Conservation (phyloP, 2,888 invertebrate genomes). For the Drosophila falleni region DNA sequence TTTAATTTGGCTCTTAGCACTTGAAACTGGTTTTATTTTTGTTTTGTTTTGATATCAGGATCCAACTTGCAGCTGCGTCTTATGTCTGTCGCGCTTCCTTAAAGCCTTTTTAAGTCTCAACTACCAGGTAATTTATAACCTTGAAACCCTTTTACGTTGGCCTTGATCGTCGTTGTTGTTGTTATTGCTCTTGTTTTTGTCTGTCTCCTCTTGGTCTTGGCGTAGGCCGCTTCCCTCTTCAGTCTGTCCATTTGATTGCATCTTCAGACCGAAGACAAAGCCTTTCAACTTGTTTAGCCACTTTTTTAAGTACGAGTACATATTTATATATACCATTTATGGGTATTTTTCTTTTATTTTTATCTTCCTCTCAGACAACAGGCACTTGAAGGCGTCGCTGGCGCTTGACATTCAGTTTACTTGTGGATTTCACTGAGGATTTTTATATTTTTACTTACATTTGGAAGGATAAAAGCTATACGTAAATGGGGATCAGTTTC, state of each 20-base stretch:
- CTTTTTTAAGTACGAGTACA: conserved; percentile 27
- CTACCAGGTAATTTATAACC: conserved; percentile 61
- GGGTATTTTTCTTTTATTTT: not conserved
- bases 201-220: not conserved
- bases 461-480: conserved; percentile 20
- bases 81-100: conserved; percentile 40
- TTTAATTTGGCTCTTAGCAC: conserved; percentile 25
- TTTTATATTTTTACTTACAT: not conserved
- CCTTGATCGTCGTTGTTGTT: conserved; percentile 62
- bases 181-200: conserved; percentile 4
- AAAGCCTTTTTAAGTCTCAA: conserved; percentile 35
- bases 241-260: conserved; percentile 12
- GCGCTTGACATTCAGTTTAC: conserved; percentile 36
- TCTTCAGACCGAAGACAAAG: conserved; percentile 13
- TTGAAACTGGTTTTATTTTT: conserved; percentile 31
- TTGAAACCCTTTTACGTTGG: conserved; percentile 69
- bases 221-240: conserved; percentile 6
- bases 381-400: conserved; percentile 15
- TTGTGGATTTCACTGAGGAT: conserved; percentile 29
- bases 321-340: conserved; percentile 2
- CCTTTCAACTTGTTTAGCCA: conserved; percentile 54
- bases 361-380: conserved; percentile 7
- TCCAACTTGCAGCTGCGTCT: conserved; percentile 24
- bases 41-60: conserved; percentile 27
- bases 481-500: conserved; percentile 22